A percentile compares a stretch with the other conserved stretches of the same genome.
These are phyloP conservation scores for Mus minutoides DNA, from an alignment of 2,797 vertebrate species.

Conservation along the genomic window DNA sequence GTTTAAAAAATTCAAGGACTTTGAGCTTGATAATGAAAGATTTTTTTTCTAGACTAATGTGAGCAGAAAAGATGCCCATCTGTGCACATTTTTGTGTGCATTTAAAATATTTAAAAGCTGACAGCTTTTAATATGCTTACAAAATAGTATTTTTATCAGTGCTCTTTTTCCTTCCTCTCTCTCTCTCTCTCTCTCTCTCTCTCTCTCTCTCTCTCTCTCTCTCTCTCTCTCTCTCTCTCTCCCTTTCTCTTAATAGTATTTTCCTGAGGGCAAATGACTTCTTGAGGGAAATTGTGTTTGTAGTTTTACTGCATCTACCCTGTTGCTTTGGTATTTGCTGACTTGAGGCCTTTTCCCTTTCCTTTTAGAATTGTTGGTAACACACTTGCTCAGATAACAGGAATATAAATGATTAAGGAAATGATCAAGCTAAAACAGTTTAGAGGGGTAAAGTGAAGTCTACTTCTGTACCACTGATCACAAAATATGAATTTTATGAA, in stretches of 20 bases:
- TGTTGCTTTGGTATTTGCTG: conserved; percentile 61
- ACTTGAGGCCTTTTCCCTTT: conserved; percentile 54
- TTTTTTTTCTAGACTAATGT: conserved; percentile 83
- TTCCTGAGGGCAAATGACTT: conserved; percentile 68
- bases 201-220: background rate
- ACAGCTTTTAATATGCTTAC: conserved; percentile 84
- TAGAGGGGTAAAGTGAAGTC: conserved; percentile 34
- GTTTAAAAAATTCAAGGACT: conserved; percentile 91
- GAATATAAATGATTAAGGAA: conserved; percentile 65
- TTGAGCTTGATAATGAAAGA: conserved; percentile 88
- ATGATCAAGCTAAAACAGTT: conserved; percentile 32
- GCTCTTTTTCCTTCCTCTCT: conserved; percentile 70
- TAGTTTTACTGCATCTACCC: conserved; percentile 61
- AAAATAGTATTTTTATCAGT: conserved; percentile 84
- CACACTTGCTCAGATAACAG: conserved; percentile 40
- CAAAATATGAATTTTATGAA: conserved; percentile 35
- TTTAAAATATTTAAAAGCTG: conserved; percentile 88
- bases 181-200: conserved; percentile 28
- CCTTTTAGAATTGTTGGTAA: conserved; percentile 44
- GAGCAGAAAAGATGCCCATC: conserved; percentile 88
- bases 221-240: conserved; percentile 3
- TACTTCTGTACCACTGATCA: conserved; percentile 14
- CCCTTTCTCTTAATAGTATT: conserved; percentile 52
- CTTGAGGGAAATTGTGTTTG: conserved; percentile 64
- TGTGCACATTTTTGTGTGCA: conserved; percentile 86